Percentiles rank a stretch among this genome's conserved stretches.
These are phyloP conservation scores for Drosophila athabasca DNA, from an alignment of 1,140 invertebrate species.

Conservation along the genomic window DNA sequence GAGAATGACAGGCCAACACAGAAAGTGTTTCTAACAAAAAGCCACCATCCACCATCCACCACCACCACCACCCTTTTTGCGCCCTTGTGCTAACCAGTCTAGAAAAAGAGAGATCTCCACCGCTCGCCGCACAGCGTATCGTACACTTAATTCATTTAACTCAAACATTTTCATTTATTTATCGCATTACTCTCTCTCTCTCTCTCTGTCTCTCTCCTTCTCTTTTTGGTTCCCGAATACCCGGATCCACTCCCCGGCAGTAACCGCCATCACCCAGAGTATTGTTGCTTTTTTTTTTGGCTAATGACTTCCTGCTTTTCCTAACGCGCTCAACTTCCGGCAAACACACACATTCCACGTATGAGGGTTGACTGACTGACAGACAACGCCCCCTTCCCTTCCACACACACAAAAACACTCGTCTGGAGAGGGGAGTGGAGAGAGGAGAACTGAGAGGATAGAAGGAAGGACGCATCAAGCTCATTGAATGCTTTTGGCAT, in stretches of 20 bases:
- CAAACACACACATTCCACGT: constrained; percentile 29
- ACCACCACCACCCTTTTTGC: constrained; percentile 8
- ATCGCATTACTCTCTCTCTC: constrained; percentile 68
- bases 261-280: constrained; percentile 41
- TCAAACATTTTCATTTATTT: constrained; percentile 82
- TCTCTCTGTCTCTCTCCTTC: constrained; percentile 15
- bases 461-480: constrained; percentile 40
- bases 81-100: too few species aligned
- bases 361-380: constrained; percentile 44
- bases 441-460: background rate
- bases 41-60: constrained; percentile 8
- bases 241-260: constrained; percentile 25
- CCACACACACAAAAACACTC: constrained; percentile 17
- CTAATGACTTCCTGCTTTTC: constrained; percentile 80
- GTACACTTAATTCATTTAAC: constrained; percentile 80
- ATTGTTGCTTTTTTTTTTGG: constrained; percentile 38
- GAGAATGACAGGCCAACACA: constrained; percentile 72
- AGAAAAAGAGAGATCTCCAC: constrained; percentile 2
- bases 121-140: constrained; percentile 34
- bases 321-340: constrained; percentile 69
- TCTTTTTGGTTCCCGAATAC: constrained; percentile 11
- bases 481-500: constrained; percentile 82
- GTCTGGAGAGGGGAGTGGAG: too few species aligned
- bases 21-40: constrained; percentile 78
- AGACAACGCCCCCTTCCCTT: constrained; percentile 18